phyloP scores from a whole-genome alignment of 2,888 invertebrate species.

The Didymodactylos carnosus region DNA sequence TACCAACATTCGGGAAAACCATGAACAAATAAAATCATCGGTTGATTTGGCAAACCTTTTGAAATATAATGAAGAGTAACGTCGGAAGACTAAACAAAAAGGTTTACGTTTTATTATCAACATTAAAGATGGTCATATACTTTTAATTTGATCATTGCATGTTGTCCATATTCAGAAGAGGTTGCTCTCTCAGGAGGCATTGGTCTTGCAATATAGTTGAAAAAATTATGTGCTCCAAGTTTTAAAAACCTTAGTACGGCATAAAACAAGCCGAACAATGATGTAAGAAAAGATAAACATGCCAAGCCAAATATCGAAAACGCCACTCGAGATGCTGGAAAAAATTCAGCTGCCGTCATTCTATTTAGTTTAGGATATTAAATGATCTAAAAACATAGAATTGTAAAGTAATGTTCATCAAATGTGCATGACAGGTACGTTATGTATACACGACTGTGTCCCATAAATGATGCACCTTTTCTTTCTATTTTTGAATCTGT shows the following conservation, averaged over 20 bases:
- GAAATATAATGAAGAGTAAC: neutral
- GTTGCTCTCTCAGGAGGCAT: neutral
- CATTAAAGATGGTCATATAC: neutral
- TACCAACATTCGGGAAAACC: conserved; percentile 62
- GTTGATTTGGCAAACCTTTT: neutral
- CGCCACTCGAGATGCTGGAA: neutral
- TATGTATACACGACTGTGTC: no score
- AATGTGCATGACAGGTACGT: no score
- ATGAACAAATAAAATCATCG: conserved; percentile 48
- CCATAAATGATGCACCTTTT: no score
- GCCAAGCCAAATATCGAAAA: neutral
- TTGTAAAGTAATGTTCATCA: no score
- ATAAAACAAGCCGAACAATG: neutral
- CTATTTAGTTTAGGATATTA: no score
- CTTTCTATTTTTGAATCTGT: no score
- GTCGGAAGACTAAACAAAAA: neutral
- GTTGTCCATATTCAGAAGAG: neutral
- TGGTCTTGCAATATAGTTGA: neutral
- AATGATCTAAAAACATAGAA: no score
- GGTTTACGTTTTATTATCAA: no score
- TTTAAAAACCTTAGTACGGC: neutral
- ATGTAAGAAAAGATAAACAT: neutral
- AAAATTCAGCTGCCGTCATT: no score
- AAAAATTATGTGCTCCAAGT: neutral
- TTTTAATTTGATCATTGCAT: neutral